A percentile compares a stretch with the other conserved stretches of the same genome.
phyloP scores from a whole-genome alignment of 2,888 invertebrate species.

The Agonum fuliginosum region DNA sequence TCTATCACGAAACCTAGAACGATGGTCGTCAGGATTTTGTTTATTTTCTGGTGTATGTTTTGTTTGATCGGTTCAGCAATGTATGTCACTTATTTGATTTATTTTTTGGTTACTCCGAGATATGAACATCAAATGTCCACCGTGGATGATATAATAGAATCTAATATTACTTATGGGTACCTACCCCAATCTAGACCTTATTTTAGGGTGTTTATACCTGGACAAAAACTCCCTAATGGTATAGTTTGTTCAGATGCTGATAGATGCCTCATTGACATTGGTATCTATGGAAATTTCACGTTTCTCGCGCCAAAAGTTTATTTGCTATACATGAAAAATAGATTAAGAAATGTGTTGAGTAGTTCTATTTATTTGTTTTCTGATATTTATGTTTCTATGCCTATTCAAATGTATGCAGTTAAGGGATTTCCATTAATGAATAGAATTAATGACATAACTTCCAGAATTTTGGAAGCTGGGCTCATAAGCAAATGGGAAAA shows the following conservation, averaged over 20 bases:
- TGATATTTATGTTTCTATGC: slow-evolving; percentile 4
- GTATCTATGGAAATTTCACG: slow-evolving; percentile 16
- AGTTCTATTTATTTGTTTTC: slow-evolving; percentile 19
- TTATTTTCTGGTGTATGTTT: slow-evolving; percentile 62
- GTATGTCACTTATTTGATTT: slow-evolving; percentile 62
- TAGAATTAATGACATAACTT: slow-evolving; percentile 33
- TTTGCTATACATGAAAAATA: slow-evolving; percentile 1
- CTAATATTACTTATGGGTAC: slow-evolving; percentile 47
- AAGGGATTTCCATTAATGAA: slow-evolving; percentile 41
- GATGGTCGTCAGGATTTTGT: slow-evolving; percentile 51
- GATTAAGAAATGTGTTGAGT: background rate
- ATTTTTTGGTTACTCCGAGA: slow-evolving; percentile 61
- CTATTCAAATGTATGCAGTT: slow-evolving; percentile 31
- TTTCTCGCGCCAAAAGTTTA: slow-evolving; percentile 24
- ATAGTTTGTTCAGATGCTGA: slow-evolving; percentile 22
- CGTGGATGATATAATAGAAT: slow-evolving; percentile 48
- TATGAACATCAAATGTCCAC: slow-evolving; percentile 61
- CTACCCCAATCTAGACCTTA: slow-evolving; percentile 43
- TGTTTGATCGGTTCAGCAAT: slow-evolving; percentile 59
- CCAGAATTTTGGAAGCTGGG: slow-evolving; percentile 23
- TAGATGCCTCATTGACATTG: slow-evolving; percentile 21
- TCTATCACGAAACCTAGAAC: slow-evolving; percentile 52
- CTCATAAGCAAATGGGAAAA: slow-evolving; percentile 28
- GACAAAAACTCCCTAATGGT: background rate
- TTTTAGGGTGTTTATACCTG: background rate